Evolutionary conservation across 2,888 invertebrate species (phyloP).

Genomic region (Sphecodes monilicornis): DNA sequence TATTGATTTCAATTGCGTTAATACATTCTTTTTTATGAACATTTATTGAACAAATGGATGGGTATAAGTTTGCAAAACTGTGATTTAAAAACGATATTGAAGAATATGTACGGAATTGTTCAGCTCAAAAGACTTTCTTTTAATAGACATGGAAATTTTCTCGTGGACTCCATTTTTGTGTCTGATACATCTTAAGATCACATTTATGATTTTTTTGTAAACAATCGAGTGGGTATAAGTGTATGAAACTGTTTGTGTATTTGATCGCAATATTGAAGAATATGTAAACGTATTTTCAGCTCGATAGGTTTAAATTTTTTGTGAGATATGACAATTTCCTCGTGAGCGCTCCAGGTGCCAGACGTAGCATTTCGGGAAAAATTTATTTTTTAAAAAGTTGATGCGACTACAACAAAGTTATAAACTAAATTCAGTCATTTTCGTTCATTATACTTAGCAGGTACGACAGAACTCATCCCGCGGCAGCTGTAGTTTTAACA

Average conservation of each 20-base stretch:
- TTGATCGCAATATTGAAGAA: too few species aligned
- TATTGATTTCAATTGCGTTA: too few species aligned
- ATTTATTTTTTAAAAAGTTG: neutral
- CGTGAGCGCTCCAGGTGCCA: too few species aligned
- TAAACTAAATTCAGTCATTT: slow-evolving; percentile 9
- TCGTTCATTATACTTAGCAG: slow-evolving; percentile 5
- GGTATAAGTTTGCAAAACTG: too few species aligned
- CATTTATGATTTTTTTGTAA: too few species aligned
- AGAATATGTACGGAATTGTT: neutral
- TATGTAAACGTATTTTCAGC: neutral
- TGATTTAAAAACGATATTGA: neutral
- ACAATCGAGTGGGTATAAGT: too few species aligned
- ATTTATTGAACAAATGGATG: too few species aligned
- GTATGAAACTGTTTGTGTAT: too few species aligned
- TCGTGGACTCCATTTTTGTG: too few species aligned
- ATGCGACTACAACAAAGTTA: neutral
- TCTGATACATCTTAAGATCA: too few species aligned
- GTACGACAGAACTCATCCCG: neutral
- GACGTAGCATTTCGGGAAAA: neutral
- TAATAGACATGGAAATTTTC: too few species aligned
- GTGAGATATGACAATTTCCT: neutral
- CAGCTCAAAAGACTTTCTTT: neutral
- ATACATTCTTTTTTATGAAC: too few species aligned
- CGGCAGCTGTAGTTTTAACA: slow-evolving; percentile 35
- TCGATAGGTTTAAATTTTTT: neutral